phyloP scores from a whole-genome alignment of 2,888 invertebrate genomes.

The Chrysomela aeneicollis region DNA sequence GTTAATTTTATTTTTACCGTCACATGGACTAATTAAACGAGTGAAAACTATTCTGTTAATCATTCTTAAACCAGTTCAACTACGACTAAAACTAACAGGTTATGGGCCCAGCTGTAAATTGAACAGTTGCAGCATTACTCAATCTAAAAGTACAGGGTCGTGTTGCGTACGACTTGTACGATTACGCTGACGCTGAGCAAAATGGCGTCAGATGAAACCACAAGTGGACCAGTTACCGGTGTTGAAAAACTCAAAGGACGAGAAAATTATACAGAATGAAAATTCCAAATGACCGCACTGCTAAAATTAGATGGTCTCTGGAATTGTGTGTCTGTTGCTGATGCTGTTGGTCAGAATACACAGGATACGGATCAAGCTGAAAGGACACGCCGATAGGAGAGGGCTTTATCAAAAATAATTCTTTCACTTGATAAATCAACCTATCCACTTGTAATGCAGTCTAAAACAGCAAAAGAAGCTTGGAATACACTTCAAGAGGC shows the following conservation, averaged over 20 bases:
- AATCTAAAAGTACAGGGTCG: background rate
- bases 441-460: conserved; percentile 37
- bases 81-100: conserved; percentile 6
- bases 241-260: conserved; percentile 29
- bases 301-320: conserved; percentile 33
- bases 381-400: conserved; percentile 25
- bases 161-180: background rate
- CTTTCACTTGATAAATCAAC: conserved; percentile 37
- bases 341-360: background rate
- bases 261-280: conserved; percentile 33
- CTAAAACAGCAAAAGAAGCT: conserved; percentile 31
- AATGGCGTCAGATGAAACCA: background rate
- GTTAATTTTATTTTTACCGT: no score
- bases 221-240: background rate
- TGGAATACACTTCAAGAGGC: conserved; percentile 38
- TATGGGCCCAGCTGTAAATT: conserved; percentile 4
- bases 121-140: background rate
- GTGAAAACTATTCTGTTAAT: no score
- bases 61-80: no score
- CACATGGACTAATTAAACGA: no score
- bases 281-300: conserved; percentile 31
- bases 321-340: conserved; percentile 25
- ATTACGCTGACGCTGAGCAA: background rate
- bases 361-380: conserved; percentile 12
- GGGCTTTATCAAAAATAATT: conserved; percentile 35